Percentiles rank a stretch among this genome's conserved stretches.
phyloP scores from a whole-genome alignment of 92 coral and sea anemone species.

The Galaxea fascicularis region DNA sequence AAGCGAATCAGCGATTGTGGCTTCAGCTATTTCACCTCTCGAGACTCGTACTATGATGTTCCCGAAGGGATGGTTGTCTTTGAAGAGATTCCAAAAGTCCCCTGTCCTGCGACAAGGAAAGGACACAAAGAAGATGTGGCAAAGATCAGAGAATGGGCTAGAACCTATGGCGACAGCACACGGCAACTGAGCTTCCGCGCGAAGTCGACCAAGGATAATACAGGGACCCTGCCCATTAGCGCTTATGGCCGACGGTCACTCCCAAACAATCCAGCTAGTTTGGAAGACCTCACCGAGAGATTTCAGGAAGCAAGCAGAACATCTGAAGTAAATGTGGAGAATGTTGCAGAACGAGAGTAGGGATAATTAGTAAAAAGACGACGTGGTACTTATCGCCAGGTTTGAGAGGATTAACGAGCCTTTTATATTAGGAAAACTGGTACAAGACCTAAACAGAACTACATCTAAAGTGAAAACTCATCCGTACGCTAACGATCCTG shows the following conservation, averaged over 20 bases:
- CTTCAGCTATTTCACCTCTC: slow-evolving; percentile 30
- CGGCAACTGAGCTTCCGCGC: slow-evolving; percentile 24
- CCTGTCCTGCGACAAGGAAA: slow-evolving; percentile 20
- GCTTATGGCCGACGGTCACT: slow-evolving; percentile 1
- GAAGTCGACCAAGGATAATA: slow-evolving; percentile 17
- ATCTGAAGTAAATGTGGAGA: too few species aligned
- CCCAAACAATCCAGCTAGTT: too few species aligned
- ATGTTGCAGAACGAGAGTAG: too few species aligned
- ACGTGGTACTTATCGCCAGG: too few species aligned
- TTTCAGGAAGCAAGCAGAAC: too few species aligned
- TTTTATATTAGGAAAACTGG: too few species aligned
- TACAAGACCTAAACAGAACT: too few species aligned
- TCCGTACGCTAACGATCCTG: slow-evolving; percentile 25
- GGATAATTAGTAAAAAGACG: too few species aligned
- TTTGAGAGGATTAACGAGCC: too few species aligned
- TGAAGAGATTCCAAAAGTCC: slow-evolving; percentile 38
- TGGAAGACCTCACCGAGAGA: too few species aligned
- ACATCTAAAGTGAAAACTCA: slow-evolving; percentile 6
- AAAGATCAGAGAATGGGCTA: slow-evolving; percentile 36
- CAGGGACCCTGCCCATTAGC: slow-evolving; percentile 25
- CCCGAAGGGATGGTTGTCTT: slow-evolving; percentile 11
- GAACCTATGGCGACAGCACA: slow-evolving; percentile 29
- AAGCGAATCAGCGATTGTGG: slow-evolving; percentile 1
- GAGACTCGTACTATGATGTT: slow-evolving; percentile 17
- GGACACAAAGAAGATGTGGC: slow-evolving; percentile 39